phyloP scores from a whole-genome alignment of 2,888 invertebrate species.

The Dyspetes luteomarginatus region DNA sequence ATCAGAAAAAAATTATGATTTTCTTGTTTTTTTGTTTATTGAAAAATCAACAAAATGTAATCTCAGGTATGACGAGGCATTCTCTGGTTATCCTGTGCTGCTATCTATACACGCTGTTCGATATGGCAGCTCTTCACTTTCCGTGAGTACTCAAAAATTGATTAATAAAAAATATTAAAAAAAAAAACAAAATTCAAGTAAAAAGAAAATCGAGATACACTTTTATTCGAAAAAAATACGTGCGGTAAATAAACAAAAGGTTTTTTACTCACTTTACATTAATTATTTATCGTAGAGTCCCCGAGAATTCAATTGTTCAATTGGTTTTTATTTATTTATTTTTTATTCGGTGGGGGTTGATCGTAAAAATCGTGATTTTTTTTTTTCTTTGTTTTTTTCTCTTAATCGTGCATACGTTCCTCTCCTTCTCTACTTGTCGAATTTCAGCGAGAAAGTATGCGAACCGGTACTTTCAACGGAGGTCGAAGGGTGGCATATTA shows the following conservation, averaged over 20 bases:
- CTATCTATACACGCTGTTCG: constrained; percentile 81
- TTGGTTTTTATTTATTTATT: constrained; percentile 40
- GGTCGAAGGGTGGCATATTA: constrained; percentile 82
- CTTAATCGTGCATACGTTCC: constrained; percentile 55
- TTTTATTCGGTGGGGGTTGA: constrained; percentile 18
- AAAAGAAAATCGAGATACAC: no score
- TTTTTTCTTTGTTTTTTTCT: constrained; percentile 9
- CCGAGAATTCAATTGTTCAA: not conserved
- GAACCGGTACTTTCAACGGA: constrained; percentile 82
- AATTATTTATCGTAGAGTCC: not conserved
- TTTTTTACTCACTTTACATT: constrained; percentile 58
- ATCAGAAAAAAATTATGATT: constrained; percentile 1
- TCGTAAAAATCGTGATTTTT: constrained; percentile 30
- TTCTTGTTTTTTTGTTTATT: not conserved
- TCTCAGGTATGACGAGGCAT: constrained; percentile 82
- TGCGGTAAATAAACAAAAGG: constrained; percentile 50
- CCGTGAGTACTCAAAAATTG: constrained; percentile 78
- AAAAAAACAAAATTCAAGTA: constrained; percentile 19
- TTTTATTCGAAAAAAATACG: constrained; percentile 27
- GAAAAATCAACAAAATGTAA: constrained; percentile 17
- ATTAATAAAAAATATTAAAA: constrained; percentile 34
- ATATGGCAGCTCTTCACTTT: constrained; percentile 81
- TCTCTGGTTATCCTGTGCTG: constrained; percentile 82
- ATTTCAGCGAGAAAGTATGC: constrained; percentile 82
- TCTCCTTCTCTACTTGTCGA: constrained; percentile 72